Evolutionary conservation across 2,888 invertebrate genomes (phyloP), one percentile per base, ranked within the genome.

Genomic region (Pachydiplax longipennis): DNA sequence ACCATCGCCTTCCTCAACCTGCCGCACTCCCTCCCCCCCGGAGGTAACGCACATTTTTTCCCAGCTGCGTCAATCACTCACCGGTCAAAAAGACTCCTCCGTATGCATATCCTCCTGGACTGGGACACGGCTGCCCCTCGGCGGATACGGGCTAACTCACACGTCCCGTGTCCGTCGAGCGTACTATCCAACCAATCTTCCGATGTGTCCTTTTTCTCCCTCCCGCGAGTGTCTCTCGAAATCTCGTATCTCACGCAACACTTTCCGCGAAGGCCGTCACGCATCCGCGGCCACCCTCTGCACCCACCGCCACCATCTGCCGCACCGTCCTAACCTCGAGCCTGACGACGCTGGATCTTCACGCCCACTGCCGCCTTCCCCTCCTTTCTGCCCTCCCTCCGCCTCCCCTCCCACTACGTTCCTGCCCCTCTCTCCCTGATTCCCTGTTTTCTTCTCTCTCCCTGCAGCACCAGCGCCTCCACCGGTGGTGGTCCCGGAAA

Each of bases 1-100:
- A 22, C 65, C 65, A 65, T 65, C 22, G 65, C 65, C 65, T 65
- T 65, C 65, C 65, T 65, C 65, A 65, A 65, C 22, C 65, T 2
- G n/a, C 65, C 6, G n/a, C 65, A n/a, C 65, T 22, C 65, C 2
- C 18, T 2, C 37, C 5, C 15, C n/a, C 15, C 61, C 61, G 10
- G n/a, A n/a, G 22, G 22, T 5, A 22, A 18, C 61, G 61, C 61
- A 61, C 61, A n/a, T n/a, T 61, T 61, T n/a, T n/a, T 18, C 22
- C 22, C 58, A 58, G 4, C 22, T 58, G 4, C 22, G 25, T 0
- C 3, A 10, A 73, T 12, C 18, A 87, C 87, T 87, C 61, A 87
- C 87, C 87, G 61, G 87, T 87, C 87, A 87, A 61, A 87, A 65
- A 18, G 61, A 37, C 87, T 87, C 61, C 83, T 13, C 53, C 31